Percentiles rank a stretch among this genome's conserved stretches.
phyloP scores from a whole-genome alignment of 2,113 vertebrate species.

The Oncorhynchus clarkii region DNA sequence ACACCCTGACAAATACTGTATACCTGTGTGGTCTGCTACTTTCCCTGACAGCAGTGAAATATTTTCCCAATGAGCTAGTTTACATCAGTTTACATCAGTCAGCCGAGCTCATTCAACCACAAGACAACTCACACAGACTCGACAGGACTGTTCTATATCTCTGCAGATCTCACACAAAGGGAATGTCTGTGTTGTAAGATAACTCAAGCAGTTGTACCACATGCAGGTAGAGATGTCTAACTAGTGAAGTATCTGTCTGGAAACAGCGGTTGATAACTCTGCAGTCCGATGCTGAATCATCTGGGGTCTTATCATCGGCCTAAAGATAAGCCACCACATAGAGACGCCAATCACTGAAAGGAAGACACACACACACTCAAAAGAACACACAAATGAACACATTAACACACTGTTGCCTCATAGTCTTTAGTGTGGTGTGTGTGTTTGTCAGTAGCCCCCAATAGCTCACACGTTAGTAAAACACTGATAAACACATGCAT shows the following conservation, averaged over 20 bases:
- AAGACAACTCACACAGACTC: background rate
- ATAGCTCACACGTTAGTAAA: slow-evolving; percentile 49
- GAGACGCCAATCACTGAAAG: slow-evolving; percentile 36
- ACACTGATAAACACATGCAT: slow-evolving; percentile 58
- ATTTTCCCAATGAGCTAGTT: slow-evolving; percentile 32
- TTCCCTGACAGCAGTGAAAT: slow-evolving; percentile 11
- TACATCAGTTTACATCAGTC: slow-evolving; percentile 29
- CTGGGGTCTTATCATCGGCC: slow-evolving; percentile 42
- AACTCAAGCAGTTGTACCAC: too few species aligned
- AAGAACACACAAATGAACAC: background rate
- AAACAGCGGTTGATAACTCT: background rate
- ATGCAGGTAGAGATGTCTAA: too few species aligned
- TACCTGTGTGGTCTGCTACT: slow-evolving; percentile 57
- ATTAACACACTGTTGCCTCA: background rate
- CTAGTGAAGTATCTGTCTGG: too few species aligned
- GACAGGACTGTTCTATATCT: background rate
- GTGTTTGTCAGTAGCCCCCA: slow-evolving; percentile 29
- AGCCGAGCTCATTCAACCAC: slow-evolving; percentile 39
- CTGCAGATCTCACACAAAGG: too few species aligned
- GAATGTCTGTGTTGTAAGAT: too few species aligned
- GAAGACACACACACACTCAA: background rate
- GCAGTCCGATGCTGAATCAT: slow-evolving; percentile 41
- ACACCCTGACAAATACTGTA: slow-evolving; percentile 45
- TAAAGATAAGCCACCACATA: slow-evolving; percentile 36
- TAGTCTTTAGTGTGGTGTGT: slow-evolving; percentile 15